phyloP scores from a whole-genome alignment of 2,888 invertebrate species.

The Machimus rusticus region DNA sequence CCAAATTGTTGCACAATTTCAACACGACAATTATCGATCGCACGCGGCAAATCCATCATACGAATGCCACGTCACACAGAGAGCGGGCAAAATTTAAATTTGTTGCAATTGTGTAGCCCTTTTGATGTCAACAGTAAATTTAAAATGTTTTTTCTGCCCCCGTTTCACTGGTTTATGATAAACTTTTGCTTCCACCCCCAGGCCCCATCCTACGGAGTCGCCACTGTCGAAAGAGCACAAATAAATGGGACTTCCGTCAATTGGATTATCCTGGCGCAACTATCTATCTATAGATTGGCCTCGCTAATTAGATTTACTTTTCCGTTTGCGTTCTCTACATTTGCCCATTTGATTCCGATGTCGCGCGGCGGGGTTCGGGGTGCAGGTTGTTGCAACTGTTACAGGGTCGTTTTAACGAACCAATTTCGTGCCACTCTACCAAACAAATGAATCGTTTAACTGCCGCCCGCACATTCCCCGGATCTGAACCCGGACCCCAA shows the following conservation, averaged over 20 bases:
- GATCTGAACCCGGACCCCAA: background rate
- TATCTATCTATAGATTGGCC: slow-evolving; percentile 10
- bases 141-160: background rate
- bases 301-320: slow-evolving; percentile 22
- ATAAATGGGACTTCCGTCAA: slow-evolving; percentile 12
- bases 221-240: background rate
- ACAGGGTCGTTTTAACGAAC: slow-evolving; percentile 3
- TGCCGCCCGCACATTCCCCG: background rate
- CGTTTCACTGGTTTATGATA: background rate
- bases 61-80: background rate
- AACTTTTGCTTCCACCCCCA: background rate
- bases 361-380: background rate
- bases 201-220: background rate
- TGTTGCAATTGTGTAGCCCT: background rate
- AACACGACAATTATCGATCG: background rate
- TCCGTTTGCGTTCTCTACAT: background rate
- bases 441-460: slow-evolving; percentile 23
- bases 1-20: background rate
- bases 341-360: background rate
- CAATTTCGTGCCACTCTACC: slow-evolving; percentile 7
- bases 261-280: slow-evolving; percentile 3
- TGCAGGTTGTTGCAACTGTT: background rate
- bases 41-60: background rate
- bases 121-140: background rate
- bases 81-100: background rate